Conservation (phyloP, 2,888 invertebrate genomes). For the Digitonthophagus gazella region DNA sequence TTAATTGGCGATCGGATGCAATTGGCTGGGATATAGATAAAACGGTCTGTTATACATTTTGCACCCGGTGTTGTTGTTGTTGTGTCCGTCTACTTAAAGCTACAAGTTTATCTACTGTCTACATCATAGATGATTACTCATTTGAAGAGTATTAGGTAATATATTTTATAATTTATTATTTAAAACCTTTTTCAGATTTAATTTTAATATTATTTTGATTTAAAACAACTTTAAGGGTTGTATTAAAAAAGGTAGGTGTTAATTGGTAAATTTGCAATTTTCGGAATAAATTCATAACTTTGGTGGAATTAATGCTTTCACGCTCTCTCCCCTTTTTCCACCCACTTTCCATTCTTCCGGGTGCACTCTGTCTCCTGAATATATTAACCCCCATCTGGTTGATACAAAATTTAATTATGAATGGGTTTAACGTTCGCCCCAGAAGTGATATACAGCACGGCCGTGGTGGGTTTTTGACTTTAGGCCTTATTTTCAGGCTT, state of each 20-base stretch:
- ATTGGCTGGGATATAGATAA: background rate
- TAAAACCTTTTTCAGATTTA: too few species aligned
- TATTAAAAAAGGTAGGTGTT: too few species aligned
- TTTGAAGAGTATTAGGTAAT: background rate
- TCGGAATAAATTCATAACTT: background rate
- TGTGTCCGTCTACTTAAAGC: background rate
- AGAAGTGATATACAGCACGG: conserved; percentile 9
- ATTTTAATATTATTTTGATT: too few species aligned
- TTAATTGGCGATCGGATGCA: conserved; percentile 9
- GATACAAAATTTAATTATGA: conserved; percentile 15
- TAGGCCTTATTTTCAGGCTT: background rate
- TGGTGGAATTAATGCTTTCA: background rate
- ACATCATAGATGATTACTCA: background rate
- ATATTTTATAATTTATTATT: background rate
- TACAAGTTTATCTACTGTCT: too few species aligned
- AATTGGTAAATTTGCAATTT: background rate
- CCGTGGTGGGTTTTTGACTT: conserved; percentile 8
- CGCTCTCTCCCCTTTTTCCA: background rate
- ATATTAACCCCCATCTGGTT: conserved; percentile 8
- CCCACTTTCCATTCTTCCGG: background rate
- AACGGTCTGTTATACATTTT: background rate
- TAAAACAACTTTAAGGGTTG: too few species aligned
- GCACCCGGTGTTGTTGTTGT: conserved; percentile 5
- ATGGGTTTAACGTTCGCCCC: conserved; percentile 11
- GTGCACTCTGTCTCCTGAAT: background rate